Percentiles rank a stretch among this genome's conserved stretches.
Conservation (phyloP, 2,797 vertebrate genomes). For the Denticeps clupeoides region DNA sequence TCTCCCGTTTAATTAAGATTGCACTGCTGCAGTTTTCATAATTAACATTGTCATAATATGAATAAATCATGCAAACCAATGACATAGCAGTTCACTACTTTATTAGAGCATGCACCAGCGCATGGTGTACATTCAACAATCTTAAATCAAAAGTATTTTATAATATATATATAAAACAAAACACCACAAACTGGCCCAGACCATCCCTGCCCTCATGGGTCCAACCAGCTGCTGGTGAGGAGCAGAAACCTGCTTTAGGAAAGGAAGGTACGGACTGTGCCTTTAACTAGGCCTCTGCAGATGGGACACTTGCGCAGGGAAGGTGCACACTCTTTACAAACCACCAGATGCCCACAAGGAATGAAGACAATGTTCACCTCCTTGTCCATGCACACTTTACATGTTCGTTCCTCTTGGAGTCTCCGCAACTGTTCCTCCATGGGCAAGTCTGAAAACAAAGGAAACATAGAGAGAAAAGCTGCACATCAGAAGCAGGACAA, state of each 20-base stretch:
- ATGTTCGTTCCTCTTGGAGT: constrained; percentile 90
- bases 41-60: background rate
- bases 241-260: constrained; percentile 48
- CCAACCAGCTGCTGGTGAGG: no score
- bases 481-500: no score
- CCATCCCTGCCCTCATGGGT: no score
- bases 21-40: background rate
- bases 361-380: constrained; percentile 98
- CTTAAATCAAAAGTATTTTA: background rate
- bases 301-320: constrained; percentile 92
- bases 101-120: background rate
- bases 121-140: background rate
- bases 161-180: no score
- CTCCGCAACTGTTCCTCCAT: constrained; percentile 91
- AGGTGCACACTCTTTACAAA: constrained; percentile 92
- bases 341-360: constrained; percentile 93
- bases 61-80: no score
- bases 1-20: background rate
- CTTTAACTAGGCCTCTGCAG: constrained; percentile 91
- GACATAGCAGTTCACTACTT: no score
- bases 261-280: constrained; percentile 91
- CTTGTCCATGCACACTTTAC: constrained; percentile 98
- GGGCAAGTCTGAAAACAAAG: constrained; percentile 68
- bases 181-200: no score
- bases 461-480: background rate